Base-by-base conservation (phyloP, 2,888 invertebrate genomes). In the Hermodice carunculata region DNA sequence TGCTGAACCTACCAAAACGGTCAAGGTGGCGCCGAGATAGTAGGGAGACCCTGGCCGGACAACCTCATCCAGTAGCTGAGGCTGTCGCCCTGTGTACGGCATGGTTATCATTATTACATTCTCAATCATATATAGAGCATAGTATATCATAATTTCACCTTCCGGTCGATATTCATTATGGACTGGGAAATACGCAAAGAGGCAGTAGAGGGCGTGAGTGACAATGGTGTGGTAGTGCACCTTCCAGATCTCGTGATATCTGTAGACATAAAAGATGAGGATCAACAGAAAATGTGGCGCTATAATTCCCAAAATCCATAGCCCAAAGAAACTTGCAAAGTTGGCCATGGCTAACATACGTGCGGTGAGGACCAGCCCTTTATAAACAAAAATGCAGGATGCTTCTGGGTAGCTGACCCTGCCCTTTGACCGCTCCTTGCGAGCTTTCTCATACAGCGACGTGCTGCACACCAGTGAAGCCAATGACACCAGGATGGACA, bases 101-200 rank as follows among this genome's bases (percentile, higher is more conserved):
- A 67, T 22, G 5, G 48, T 22, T n/a, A 67, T 61, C 69, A 69
- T 69, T 32, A 69, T 19, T 8, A 69, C 54, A 37, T 69, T 69
- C 59, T 69, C 69, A 11, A 67, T 40, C 43, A 67, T 44, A 31
- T 52, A 49, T 14, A 69, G 48, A 4, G 46, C 46, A 40, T 67
- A 69, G 61, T 51, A 69, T 17, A 64, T 3, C 26, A 69, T 37
- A 34, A 69, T 62, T 49, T 69, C 69, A 3, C 69, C 69, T 42
- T 69, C 69, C 3, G 69, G 66, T 1, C 69, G 53, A 46, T 69
- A 69, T 24, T 69, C 69, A 49, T 53, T 64, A 52, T 63, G 61
- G 22, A 69, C 52, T 19, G 69, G 69, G 53, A 67, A 60, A 49
- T 69, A 69, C 17, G 62, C 63, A 11, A 69, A 32, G 19, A 54